Conservation (phyloP, 2,113 vertebrate species). For the Galbula dea region DNA sequence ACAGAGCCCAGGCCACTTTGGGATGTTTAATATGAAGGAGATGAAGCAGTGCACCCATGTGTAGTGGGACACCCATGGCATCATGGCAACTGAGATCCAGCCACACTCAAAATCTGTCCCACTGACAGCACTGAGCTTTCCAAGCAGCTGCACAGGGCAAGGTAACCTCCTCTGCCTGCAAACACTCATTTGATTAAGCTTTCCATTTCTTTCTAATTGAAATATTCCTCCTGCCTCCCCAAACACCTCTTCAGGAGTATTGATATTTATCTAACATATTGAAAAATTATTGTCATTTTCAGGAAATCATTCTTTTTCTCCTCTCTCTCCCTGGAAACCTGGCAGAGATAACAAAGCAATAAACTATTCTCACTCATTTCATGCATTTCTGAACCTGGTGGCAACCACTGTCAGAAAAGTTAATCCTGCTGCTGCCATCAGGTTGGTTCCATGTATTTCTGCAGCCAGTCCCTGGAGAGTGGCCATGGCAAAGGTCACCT, state of each 20-base stretch:
- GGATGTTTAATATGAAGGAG: background rate
- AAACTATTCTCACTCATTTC: constrained; percentile 25
- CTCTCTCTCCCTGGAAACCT: background rate
- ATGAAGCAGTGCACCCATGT: background rate
- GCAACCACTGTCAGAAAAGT: constrained; percentile 10
- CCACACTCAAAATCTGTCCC: background rate
- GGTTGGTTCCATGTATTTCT: background rate
- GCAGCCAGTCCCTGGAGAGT: accelerated
- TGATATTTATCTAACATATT: constrained; percentile 47
- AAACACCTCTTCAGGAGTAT: background rate
- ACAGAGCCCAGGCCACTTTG: background rate
- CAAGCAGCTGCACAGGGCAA: background rate
- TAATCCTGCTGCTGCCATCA: background rate
- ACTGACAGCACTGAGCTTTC: accelerated
- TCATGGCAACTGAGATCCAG: accelerated
- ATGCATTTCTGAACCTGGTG: constrained; percentile 8
- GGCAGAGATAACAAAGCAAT: constrained; percentile 28
- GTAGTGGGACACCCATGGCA: background rate
- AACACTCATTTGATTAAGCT: background rate
- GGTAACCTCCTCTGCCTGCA: background rate
- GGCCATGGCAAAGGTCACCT: background rate
- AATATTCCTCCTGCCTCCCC: background rate
- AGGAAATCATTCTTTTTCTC: background rate
- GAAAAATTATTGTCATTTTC: constrained; percentile 46
- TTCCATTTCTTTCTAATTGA: background rate